Base-by-base conservation (phyloP, 2,888 invertebrate species). In the Athrips mouffetella region DNA sequence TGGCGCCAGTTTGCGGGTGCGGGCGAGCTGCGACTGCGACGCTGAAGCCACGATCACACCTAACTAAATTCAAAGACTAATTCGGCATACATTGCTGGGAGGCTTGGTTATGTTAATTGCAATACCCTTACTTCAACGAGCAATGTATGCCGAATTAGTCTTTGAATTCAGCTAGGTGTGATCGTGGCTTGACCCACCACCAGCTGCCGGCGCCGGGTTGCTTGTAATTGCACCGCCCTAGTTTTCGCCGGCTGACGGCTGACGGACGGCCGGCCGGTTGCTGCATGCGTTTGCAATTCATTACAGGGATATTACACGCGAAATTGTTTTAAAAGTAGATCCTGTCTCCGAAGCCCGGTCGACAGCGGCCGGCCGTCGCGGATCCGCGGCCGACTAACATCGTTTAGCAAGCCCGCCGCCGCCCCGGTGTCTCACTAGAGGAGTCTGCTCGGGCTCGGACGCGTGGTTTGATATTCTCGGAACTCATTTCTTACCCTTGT, bases 101-200 rank as follows among this genome's bases (percentile, higher is more conserved):
- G n/a, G n/a, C n/a, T n/a, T n/a, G n/a, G n/a, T n/a, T n/a, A n/a
- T n/a, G n/a, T n/a, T n/a, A n/a, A n/a, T n/a, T n/a, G n/a, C n/a
- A n/a, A n/a, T n/a, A n/a, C n/a, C n/a, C n/a, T n/a, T n/a, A n/a
- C n/a, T n/a, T n/a, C n/a, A n/a, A n/a, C n/a, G n/a, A n/a, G n/a
- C n/a, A n/a, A n/a, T n/a, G n/a, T n/a, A n/a, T n/a, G n/a, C n/a
- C n/a, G n/a, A n/a, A n/a, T n/a, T n/a, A n/a, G n/a, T n/a, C n/a
- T n/a, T n/a, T n/a, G n/a, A n/a, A n/a, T n/a, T n/a, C n/a, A n/a
- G n/a, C n/a, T n/a, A n/a, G n/a, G n/a, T n/a, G n/a, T n/a, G n/a
- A n/a, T n/a, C n/a, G n/a, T n/a, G n/a, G n/a, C n/a, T n/a, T 85
- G 86, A 86, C 86, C 86, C 80, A 85, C 73, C 84, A 77, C 80